Evolutionary conservation across 1,140 invertebrate species (phyloP), one percentile per base, ranked within the genome.

Genomic region (Caenorhabditis tropicalis): DNA sequence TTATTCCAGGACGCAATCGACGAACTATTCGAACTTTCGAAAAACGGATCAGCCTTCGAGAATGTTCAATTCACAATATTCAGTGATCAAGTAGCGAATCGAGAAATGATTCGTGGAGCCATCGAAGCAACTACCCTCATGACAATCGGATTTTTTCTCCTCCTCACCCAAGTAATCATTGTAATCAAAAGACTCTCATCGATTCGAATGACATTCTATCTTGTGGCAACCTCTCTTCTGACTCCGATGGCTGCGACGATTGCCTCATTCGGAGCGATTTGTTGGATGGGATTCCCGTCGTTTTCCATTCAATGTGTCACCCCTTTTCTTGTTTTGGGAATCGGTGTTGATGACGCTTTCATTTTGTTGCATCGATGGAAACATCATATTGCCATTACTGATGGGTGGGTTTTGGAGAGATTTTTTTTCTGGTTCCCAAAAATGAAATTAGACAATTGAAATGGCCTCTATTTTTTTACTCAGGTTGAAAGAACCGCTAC

Each of bases 221-320:
- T 81, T 29, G 89, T 90, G 19, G 65, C 88, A 46, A 82, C 86
- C 48, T 81, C 90, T 6, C 81, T 91, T 27, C 36, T 91, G 1
- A 91, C 91, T 53, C 90, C 90, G 2, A 87, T 91, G 56, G 39
- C 91, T 19, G 87, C 87, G 12, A 85, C 84, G 12, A 56, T 87
- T 43, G 88, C 90, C 19, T 87, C 90, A 24, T 91, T 91, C 51
- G 90, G 90, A 15, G 39, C 90, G 15, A 79, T 86, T 46, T 89
- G 89, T 36, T 91, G 89, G 88, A 31, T 91, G 16, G 90, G 88
- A 27, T 86, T 83, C 84, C 70, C 84, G 31, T 87, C 87, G 21
- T 91, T 90, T 79, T 88, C 89, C 19, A 91, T 91, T 33, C 91
- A 91, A 87, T 91, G 90, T 83, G 90, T 91, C 12, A 87, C 87